Evolutionary conservation across 2,888 invertebrate genomes (phyloP).

Genomic region (Ypsolopha scabrella): DNA sequence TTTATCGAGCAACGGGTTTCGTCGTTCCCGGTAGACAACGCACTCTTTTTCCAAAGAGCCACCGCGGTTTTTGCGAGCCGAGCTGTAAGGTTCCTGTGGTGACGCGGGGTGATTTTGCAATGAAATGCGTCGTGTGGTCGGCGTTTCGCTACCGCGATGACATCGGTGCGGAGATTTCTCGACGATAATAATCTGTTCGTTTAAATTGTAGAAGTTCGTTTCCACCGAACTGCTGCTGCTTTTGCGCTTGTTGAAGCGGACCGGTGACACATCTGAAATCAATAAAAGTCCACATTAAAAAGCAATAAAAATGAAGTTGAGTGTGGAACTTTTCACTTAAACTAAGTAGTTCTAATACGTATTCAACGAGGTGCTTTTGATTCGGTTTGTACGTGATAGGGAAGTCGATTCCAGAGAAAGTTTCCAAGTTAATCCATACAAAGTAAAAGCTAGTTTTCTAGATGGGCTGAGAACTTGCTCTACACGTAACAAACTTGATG

Average conservation of each 20-base stretch:
- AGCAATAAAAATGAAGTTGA: too few relatives aligned
- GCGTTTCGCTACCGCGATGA: slow-evolving; percentile 45
- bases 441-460: slow-evolving; percentile 1
- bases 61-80: slow-evolving; percentile 58
- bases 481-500: not conserved
- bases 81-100: slow-evolving; percentile 61
- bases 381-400: not conserved
- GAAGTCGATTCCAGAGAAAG: slow-evolving; percentile 1
- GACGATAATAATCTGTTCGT: slow-evolving; percentile 70
- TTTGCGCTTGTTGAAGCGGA: slow-evolving; percentile 72
- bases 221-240: slow-evolving; percentile 74
- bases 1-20: slow-evolving; percentile 77
- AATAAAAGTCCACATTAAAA: slow-evolving; percentile 8
- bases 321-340: not conserved
- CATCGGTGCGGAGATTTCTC: slow-evolving; percentile 67
- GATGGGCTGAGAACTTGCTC: not conserved
- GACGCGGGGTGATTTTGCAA: slow-evolving; percentile 50
- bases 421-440: not conserved
- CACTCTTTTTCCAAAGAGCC: slow-evolving; percentile 70
- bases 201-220: slow-evolving; percentile 77
- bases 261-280: slow-evolving; percentile 74
- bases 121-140: slow-evolving; percentile 53
- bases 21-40: slow-evolving; percentile 72
- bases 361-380: not conserved
- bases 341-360: not conserved